Conservation (phyloP, 2,797 vertebrate species). For the Pitangus sulphuratus region DNA sequence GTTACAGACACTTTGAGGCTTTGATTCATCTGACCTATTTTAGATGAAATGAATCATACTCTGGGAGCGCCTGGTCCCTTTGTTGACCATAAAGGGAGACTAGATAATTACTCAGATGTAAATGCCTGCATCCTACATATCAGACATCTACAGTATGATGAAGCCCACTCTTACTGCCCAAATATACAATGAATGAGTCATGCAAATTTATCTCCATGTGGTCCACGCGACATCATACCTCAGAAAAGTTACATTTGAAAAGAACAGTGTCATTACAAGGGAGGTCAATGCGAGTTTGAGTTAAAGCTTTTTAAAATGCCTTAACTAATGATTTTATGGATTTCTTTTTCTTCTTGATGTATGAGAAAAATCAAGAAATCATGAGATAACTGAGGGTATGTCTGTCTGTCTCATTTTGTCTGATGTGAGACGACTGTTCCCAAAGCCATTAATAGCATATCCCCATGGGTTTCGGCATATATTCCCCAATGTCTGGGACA, state of each 20-base stretch:
- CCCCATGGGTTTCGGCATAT: background rate
- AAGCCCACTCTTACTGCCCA: background rate
- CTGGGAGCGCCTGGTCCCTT: background rate
- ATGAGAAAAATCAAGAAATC: background rate
- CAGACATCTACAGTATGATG: background rate
- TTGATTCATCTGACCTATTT: conserved; percentile 54
- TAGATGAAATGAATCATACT: conserved; percentile 46
- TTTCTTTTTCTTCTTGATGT: background rate
- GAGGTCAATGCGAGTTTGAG: background rate
- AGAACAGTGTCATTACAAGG: background rate
- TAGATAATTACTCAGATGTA: background rate
- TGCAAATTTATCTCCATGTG: background rate
- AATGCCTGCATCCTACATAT: background rate
- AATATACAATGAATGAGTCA: background rate
- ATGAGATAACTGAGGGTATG: background rate
- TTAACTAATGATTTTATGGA: background rate
- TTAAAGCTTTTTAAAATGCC: background rate
- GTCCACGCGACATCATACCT: background rate
- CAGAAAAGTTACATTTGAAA: background rate
- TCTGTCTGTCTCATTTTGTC: background rate
- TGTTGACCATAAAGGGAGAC: background rate
- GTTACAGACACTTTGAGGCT: conserved; percentile 6
- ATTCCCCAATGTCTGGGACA: background rate
- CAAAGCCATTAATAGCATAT: background rate
- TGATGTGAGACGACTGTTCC: background rate